These are phyloP conservation scores for Oscheius sp. DNA, from an alignment of 2,888 invertebrate genomes.

Conservation along the genomic window DNA sequence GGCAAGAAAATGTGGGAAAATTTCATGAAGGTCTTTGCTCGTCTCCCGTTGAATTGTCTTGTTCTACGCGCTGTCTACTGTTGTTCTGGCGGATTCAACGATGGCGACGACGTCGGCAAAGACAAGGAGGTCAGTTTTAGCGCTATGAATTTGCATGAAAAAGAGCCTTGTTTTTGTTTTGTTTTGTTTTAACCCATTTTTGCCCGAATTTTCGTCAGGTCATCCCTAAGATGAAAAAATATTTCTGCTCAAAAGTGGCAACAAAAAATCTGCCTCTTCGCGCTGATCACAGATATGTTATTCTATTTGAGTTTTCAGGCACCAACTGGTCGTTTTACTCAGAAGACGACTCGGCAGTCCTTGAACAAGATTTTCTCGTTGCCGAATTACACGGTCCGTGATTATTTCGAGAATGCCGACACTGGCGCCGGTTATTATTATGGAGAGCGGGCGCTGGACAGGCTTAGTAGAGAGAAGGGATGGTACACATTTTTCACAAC, in stretches of 20 bases:
- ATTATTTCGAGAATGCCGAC: slow-evolving; percentile 1
- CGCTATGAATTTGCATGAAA: no score
- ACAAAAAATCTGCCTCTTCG: no score
- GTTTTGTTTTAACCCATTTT: no score
- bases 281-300: no score
- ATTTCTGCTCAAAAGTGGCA: no score
- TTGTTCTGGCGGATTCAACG: not conserved
- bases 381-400: not conserved
- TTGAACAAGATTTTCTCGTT: not conserved
- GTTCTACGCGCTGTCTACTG: not conserved
- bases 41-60: not conserved
- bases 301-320: not conserved
- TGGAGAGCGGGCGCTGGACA: not conserved
- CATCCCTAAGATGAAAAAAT: no score
- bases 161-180: no score
- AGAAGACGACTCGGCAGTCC: no score
- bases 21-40: not conserved
- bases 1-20: not conserved
- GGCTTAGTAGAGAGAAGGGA: not conserved
- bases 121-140: not conserved
- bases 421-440: not conserved
- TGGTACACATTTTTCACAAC: not conserved
- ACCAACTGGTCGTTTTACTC: no score
- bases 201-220: no score
- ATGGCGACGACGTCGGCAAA: no score